Percentiles rank a stretch among this genome's conserved stretches.
phyloP scores from a whole-genome alignment of 2,797 vertebrate species.

The Craterocephalus amniculus region DNA sequence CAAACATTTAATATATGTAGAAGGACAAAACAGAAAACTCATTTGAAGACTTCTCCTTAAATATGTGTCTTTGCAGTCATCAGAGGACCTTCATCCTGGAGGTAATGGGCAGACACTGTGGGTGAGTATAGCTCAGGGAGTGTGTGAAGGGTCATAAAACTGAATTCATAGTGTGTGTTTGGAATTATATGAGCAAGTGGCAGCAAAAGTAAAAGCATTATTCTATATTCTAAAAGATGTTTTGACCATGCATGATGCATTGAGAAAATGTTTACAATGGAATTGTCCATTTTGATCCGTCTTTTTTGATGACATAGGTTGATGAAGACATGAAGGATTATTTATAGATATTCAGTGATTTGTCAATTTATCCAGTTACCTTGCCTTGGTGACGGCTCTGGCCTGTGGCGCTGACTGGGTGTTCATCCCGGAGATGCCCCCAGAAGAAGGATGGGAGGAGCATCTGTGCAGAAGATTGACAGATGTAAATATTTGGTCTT shows the following conservation, averaged over 20 bases:
- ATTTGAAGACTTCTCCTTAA: background rate
- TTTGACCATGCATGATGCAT: background rate
- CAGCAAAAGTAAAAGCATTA: background rate
- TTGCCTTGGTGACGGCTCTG: slow-evolving; percentile 91
- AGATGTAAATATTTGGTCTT: slow-evolving; percentile 76
- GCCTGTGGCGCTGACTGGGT: slow-evolving; percentile 95
- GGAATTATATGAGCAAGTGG: background rate
- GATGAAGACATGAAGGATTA: slow-evolving; percentile 1
- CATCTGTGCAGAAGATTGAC: slow-evolving; percentile 90
- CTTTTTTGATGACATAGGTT: background rate
- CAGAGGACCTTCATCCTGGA: slow-evolving; percentile 95
- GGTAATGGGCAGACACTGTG: slow-evolving; percentile 95
- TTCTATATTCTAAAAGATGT: background rate
- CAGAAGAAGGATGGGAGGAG: slow-evolving; percentile 90
- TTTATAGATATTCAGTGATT: background rate
- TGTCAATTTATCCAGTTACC: slow-evolving; percentile 81
- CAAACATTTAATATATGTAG: background rate
- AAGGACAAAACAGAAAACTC: background rate
- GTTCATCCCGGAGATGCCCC: slow-evolving; percentile 94
- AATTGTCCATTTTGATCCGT: background rate
- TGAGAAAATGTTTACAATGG: background rate
- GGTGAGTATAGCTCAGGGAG: slow-evolving; percentile 78
- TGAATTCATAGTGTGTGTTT: background rate
- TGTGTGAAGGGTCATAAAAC: background rate
- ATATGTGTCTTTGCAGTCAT: slow-evolving; percentile 81